A percentile compares a stretch with the other conserved stretches of the same genome.
Evolutionary conservation across 2,797 vertebrate genomes (phyloP).

Genomic region (Linurgus olivaceus): DNA sequence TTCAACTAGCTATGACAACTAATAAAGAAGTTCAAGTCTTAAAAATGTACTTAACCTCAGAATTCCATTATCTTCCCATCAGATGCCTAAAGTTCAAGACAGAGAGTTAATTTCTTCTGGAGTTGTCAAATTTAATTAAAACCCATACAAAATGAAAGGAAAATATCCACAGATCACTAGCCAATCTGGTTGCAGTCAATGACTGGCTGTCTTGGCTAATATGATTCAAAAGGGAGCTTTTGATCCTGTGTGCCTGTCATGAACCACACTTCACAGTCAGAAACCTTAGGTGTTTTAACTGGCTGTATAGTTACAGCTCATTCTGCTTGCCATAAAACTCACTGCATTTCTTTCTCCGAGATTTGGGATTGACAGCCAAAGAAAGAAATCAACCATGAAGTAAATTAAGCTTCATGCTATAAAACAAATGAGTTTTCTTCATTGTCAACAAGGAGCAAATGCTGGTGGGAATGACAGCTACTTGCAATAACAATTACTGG

Average conservation of each 20-base stretch:
- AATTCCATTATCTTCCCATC: background rate
- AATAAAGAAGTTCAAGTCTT: background rate
- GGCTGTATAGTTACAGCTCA: conserved; percentile 2
- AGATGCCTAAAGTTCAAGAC: background rate
- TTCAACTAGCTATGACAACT: background rate
- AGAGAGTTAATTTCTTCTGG: background rate
- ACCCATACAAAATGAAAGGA: background rate
- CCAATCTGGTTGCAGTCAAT: background rate
- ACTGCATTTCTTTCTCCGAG: background rate
- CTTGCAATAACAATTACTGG: conserved; percentile 51
- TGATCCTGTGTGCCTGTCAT: background rate
- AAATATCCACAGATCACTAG: background rate
- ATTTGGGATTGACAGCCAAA: conserved; percentile 19
- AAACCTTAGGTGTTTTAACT: background rate
- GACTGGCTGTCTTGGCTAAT: background rate
- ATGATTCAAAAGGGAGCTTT: background rate
- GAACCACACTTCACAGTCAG: background rate
- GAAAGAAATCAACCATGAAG: conserved; percentile 53
- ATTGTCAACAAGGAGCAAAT: conserved; percentile 44
- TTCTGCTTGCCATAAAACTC: conserved; percentile 11
- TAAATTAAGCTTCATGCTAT: conserved; percentile 50
- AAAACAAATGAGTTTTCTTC: conserved; percentile 53
- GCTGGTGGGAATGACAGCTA: conserved; percentile 42
- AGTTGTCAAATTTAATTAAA: background rate
- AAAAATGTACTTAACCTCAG: background rate